Evolutionary conservation across 2,888 invertebrate species (phyloP).

Genomic region (Deilephila elpenor): DNA sequence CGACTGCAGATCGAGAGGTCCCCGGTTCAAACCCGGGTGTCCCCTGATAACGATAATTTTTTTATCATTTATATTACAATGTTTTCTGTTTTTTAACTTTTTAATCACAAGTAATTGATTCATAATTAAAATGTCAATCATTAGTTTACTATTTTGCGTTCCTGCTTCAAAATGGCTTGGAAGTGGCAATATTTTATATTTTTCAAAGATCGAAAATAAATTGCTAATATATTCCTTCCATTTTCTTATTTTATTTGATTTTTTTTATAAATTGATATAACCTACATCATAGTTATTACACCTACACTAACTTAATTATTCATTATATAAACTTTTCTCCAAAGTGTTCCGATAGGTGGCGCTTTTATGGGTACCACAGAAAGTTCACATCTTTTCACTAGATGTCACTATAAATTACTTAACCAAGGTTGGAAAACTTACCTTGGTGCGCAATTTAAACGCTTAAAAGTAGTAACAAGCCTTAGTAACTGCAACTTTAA

Average conservation of each 20-base stretch:
- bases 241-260: too few relatives aligned
- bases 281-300: too few relatives aligned
- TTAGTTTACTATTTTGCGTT: too few relatives aligned
- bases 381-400: not conserved
- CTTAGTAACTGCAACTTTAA: not conserved
- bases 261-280: too few relatives aligned
- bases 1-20: conserved; percentile 79
- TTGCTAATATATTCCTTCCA: too few relatives aligned
- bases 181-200: not conserved
- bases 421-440: too few relatives aligned
- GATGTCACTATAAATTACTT: not conserved
- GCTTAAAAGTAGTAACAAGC: not conserved
- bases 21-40: conserved; percentile 80
- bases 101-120: not conserved
- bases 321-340: not conserved
- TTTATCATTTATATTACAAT: conserved; percentile 29
- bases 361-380: not conserved
- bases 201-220: too few relatives aligned
- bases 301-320: too few relatives aligned
- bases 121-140: too few relatives aligned
- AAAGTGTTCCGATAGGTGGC: not conserved
- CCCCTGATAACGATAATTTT: conserved; percentile 51
- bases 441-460: not conserved
- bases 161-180: too few relatives aligned
- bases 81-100: conserved; percentile 28